Evolutionary conservation across 2,113 vertebrate species (phyloP), one percentile per base, ranked within the genome.

Genomic region (Azemiops feae): DNA sequence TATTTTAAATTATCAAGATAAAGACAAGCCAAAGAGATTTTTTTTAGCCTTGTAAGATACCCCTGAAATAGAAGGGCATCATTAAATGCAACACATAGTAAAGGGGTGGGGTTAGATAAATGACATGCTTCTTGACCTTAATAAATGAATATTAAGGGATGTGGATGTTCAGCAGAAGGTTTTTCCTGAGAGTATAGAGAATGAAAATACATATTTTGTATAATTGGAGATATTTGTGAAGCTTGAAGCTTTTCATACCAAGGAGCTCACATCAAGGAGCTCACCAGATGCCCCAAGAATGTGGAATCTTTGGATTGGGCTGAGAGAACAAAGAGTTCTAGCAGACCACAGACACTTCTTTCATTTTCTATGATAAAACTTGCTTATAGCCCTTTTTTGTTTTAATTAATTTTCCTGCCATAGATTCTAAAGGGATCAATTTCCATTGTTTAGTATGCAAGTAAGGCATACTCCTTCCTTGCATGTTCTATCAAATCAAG

Each of bases 71-170:
- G 92, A 87, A 53, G 23, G 45, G 12, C 81, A 52, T 64, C 87
- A 93, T 90, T 90, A 87, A 34, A 90, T 93, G 45, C 81, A 64
- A 90, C 5, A 39, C 43, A 93, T 53, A 89, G 64, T 69, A 90
- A 93, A 93, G 53, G 88, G n/a, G 45, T 90, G n/a, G 52, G n/a
- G 22, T 25, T 25, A 90, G 25, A 47, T 30, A 60, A 86, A 43
- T 53, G 81, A 22, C 12, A 12, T 81, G 85, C 45, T 90, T 34
- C 14, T 64, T 87, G 74, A 87, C 74, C 89, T 90, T 93, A 90
- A 90, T 90, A 89, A 93, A 86, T 39, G 55, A 60, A 53, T 64
- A 85, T 64, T 87, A 89, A 93, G 87, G 74, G 69, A 81, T 81
- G 69, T 81, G 16, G 34, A 81, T 39, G 2, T 39, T 81, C 16